These are phyloP conservation scores for Tribolium madens DNA, from an alignment of 1,140 invertebrate species.

Conservation along the genomic window DNA sequence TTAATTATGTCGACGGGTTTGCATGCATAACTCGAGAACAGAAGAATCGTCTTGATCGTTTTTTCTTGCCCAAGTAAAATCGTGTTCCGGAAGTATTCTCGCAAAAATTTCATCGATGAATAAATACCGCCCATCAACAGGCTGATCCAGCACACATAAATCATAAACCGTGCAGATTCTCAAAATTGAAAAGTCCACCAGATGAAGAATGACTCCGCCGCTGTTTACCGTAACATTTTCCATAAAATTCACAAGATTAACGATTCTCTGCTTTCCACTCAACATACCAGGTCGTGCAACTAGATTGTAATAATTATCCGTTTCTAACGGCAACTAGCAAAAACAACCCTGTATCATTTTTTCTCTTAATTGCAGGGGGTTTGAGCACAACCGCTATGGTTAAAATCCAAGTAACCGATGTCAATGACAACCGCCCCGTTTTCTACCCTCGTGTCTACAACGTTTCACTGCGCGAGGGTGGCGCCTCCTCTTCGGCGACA, in stretches of 20 bases:
- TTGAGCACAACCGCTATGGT: constrained; percentile 93
- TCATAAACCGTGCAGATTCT: constrained; percentile 6
- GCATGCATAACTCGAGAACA: constrained; percentile 30
- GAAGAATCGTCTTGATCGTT: neutral
- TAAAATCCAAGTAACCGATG: constrained; percentile 89
- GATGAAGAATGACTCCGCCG: neutral
- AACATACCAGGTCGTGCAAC: constrained; percentile 23
- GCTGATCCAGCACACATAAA: neutral
- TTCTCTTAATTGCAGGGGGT: constrained; percentile 77
- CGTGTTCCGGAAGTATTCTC: constrained; percentile 18
- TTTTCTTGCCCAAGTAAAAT: neutral
- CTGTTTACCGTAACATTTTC: constrained; percentile 24
- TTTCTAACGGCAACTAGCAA: neutral
- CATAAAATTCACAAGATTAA: constrained; percentile 25
- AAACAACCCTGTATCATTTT: neutral
- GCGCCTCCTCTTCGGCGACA: constrained; percentile 68
- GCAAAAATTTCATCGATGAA: constrained; percentile 16
- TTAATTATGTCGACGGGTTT: constrained; percentile 40
- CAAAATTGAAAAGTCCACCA: constrained; percentile 13
- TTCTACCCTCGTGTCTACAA: constrained; percentile 91
- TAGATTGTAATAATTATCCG: constrained; percentile 19
- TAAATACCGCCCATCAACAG: neutral
- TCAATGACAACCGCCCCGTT: constrained; percentile 93
- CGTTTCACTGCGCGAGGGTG: constrained; percentile 80
- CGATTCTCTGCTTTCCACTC: constrained; percentile 9